These are phyloP conservation scores for Sarcophilus harrisii DNA, from an alignment of 2,797 vertebrate genomes.

Conservation along the genomic window DNA sequence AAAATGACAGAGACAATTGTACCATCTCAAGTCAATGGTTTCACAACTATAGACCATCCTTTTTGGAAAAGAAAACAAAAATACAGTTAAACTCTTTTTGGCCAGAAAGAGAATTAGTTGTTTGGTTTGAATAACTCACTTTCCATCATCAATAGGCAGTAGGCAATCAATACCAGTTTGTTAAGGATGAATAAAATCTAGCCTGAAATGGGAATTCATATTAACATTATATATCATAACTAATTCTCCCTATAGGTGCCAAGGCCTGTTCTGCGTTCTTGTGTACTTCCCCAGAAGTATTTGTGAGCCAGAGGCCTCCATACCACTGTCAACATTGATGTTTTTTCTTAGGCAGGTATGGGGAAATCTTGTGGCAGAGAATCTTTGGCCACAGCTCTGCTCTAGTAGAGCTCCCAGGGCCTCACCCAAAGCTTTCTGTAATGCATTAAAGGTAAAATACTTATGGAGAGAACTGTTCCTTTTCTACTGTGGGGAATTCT, in stretches of 20 bases:
- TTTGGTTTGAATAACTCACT: background rate
- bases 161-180: constrained; percentile 50
- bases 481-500: background rate
- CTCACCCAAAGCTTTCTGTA: background rate
- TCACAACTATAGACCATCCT: constrained; percentile 23
- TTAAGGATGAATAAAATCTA: constrained; percentile 3
- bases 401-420: background rate
- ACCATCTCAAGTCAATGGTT: constrained; percentile 25
- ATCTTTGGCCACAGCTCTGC: background rate
- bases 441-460: background rate
- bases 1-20: background rate
- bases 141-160: constrained; percentile 4
- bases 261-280: no score
- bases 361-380: background rate
- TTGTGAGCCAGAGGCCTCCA: background rate
- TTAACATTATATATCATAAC: background rate
- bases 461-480: background rate
- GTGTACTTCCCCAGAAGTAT: background rate
- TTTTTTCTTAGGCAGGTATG: background rate
- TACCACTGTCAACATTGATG: background rate
- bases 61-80: background rate
- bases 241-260: background rate
- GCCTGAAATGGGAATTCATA: background rate
- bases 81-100: background rate
- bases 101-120: constrained; percentile 26